Base-by-base conservation (phyloP, 2,888 invertebrate genomes). In the Geotrupes spiniger region DNA sequence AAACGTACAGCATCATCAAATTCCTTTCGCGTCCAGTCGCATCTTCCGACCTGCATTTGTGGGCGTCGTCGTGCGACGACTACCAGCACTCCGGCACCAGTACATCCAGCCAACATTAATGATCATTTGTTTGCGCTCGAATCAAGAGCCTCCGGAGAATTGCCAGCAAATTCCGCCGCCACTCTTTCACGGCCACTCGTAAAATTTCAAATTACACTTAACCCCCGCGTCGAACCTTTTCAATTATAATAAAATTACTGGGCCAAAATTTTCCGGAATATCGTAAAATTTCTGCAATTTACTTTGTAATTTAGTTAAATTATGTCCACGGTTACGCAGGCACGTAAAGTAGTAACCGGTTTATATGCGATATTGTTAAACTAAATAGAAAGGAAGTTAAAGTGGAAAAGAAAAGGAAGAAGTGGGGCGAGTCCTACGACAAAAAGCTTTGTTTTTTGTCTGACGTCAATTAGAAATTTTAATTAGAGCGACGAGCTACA, bases 241-340 rank as follows among this genome's bases (percentile, higher is more conserved):
- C 46, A 46, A 46, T 40, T 46, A 39, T 46, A 38, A 46, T 41
- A 46, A 46, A 46, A 46, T 46, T 46, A 40, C 40, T 15, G 29
- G 31, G 16, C 21, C 40, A 28, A 40, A 41, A 28, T 46, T 46
- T 40, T 39, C 21, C 6, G 8, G 33, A 12, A 15, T 15, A 3
- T 33, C 33, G 15, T 33, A 33, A 33, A 33, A 12, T 40, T 40
- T 26, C 27, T 14, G 11, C 6, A 15, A 26, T 25, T 27, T 26
- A 26, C 6, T 21, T 21, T 21, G 21, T 21, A 21, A 21, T 21
- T 21, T 21, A 21, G 21, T 21, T 21, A 21, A 21, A 21, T 21
- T 21, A 21, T 6, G 21, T 21, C 21, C 21, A 4, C 3, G 3
- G 21, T 21, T 21, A 3, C 6, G 21, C 4, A 21, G 6, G 21